Base-by-base conservation (phyloP, 2,888 invertebrate species). In the Patella depressa region DNA sequence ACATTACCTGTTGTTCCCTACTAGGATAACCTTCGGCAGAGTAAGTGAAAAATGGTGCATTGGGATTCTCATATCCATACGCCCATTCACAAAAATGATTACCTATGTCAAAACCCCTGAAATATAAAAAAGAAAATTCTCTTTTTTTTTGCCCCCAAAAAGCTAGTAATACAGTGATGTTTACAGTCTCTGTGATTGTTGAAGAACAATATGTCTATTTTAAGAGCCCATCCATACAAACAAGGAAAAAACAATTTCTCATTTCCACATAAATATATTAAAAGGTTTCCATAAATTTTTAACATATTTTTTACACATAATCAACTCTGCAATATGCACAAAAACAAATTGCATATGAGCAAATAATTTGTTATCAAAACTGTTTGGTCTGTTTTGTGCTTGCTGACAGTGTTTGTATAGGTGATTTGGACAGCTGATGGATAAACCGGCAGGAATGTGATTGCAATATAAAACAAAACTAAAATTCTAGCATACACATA, bases 1-100 rank as follows among this genome's bases (percentile, higher is more conserved):
- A 11, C 14, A 77, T 78, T 77, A 95, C 95, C 94, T 96, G 95
- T 90, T 98, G 96, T 82, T 96, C 94, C 80, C 94, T 92, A 4
- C 94, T 94, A 0, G 98, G 97, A 88, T 95, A 95, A 82, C 94
- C 93, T 11, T 94, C 94, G 1, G 93, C 93, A n/a, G 82, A 81
- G 65, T 85, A 86, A 5, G 79, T 83, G 83, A 85, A 92, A 77
- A 86, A 89, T 11, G 91, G 91, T 71, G 82, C 79, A 71, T 86
- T 85, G 11, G 84, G 76, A 29, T 81, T 82, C 7, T 83, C 80
- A 80, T 92, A 92, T 80, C 90, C 89, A 80, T 89, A 91, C 75
- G 88, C 87, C 90, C 91, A 92, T 82, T 92, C 92, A 78, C 88
- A 86, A 84, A 92, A 91, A 80, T 91, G 91, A 82, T 92, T 92